Conservation (phyloP, 64 coral and sea anemone genomes). For the Pocillopora damicornis region DNA sequence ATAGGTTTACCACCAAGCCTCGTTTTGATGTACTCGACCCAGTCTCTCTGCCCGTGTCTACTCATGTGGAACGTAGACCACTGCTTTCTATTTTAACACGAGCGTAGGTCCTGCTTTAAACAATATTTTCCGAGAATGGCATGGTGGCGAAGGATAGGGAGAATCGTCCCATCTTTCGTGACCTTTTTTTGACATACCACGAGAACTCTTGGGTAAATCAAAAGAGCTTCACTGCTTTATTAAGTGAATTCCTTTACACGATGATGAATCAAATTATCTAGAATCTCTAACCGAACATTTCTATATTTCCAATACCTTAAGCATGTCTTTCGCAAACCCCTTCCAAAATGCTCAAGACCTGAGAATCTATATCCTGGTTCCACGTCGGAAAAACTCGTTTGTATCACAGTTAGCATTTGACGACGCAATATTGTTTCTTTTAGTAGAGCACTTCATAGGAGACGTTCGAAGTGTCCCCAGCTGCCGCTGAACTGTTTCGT, state of each 20-base stretch:
- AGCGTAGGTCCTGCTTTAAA: too few relatives aligned
- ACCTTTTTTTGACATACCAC: neutral
- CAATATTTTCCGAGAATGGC: too few relatives aligned
- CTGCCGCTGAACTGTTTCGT: constrained; percentile 1
- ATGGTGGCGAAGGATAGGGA: too few relatives aligned
- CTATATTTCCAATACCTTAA: neutral
- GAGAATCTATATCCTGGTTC: neutral
- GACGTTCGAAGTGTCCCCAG: neutral
- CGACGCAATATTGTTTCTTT: neutral
- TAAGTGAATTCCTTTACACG: neutral
- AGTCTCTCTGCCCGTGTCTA: too few relatives aligned
- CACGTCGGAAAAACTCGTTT: neutral
- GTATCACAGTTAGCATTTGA: neutral
- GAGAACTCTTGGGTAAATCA: neutral
- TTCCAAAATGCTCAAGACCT: neutral
- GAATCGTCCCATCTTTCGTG: too few relatives aligned
- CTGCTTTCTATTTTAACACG: too few relatives aligned
- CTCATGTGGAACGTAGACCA: too few relatives aligned
- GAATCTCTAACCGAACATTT: neutral
- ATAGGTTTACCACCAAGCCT: too few relatives aligned
- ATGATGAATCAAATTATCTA: neutral
- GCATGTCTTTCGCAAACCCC: neutral
- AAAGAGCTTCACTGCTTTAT: neutral
- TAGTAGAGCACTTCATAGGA: neutral
- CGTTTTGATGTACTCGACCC: too few relatives aligned